Percentiles rank a stretch among this genome's conserved stretches.
Conservation (phyloP, 2,113 vertebrate species). For the Oriolus oriolus region DNA sequence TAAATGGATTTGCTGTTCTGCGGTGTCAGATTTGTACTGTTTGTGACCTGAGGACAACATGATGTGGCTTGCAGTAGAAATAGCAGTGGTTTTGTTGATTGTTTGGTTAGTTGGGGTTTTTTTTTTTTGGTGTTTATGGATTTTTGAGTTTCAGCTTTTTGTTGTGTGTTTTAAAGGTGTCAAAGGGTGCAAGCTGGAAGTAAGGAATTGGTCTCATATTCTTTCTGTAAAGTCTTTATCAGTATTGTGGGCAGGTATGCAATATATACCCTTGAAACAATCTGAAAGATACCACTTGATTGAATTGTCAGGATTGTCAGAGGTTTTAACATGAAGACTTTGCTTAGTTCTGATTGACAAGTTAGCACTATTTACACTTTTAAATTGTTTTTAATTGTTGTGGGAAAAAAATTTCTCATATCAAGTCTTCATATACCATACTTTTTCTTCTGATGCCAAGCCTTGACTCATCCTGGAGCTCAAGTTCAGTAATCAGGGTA, state of each 20-base stretch:
- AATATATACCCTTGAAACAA: background rate
- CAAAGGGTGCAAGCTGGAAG: background rate
- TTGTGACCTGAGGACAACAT: background rate
- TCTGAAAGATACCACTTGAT: background rate
- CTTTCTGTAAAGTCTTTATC: background rate
- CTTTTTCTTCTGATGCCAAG: background rate
- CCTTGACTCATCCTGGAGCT: background rate
- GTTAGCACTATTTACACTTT: background rate
- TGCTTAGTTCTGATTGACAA: background rate
- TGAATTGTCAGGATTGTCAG: background rate
- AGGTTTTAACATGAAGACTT: background rate
- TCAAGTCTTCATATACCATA: background rate
- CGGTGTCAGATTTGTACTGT: background rate
- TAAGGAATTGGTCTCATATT: background rate
- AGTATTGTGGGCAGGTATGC: background rate
- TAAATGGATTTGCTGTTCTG: background rate
- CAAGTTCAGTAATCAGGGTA: background rate
- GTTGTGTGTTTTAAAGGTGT: background rate
- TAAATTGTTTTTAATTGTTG: background rate
- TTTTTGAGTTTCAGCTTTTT: background rate
- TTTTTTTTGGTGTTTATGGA: background rate
- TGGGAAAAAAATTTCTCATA: background rate
- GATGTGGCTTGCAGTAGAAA: background rate
- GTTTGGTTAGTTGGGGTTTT: fast-evolving
- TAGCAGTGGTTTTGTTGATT: background rate